Percentiles rank a stretch among this genome's conserved stretches.
phyloP scores from a whole-genome alignment of 1,140 invertebrate genomes.

The Apolygus lucorum region DNA sequence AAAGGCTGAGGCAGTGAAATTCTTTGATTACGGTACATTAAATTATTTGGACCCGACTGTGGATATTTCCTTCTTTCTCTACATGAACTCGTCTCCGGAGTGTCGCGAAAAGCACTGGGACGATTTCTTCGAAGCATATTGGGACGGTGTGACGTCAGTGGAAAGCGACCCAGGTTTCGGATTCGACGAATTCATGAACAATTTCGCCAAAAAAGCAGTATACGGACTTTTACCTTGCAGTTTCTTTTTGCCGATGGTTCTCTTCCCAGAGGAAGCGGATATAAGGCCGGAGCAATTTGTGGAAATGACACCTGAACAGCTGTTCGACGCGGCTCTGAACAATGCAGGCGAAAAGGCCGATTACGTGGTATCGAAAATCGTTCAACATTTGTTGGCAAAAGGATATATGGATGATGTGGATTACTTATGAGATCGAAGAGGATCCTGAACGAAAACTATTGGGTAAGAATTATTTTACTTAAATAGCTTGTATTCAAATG shows the following conservation, averaged over 20 bases:
- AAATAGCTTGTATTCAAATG: too few species aligned
- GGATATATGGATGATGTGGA: too few species aligned
- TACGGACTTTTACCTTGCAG: not conserved
- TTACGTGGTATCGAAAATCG: too few species aligned
- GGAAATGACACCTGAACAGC: not conserved
- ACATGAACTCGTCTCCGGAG: not conserved
- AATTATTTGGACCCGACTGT: not conserved
- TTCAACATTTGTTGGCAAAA: too few species aligned
- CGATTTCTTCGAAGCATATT: not conserved
- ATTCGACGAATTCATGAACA: not conserved
- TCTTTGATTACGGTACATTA: not conserved
- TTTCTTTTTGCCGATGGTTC: not conserved
- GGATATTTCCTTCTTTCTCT: constrained; percentile 1
- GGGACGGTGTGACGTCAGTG: constrained; percentile 5
- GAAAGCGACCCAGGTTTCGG: not conserved
- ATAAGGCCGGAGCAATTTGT: not conserved
- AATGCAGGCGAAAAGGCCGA: too few species aligned
- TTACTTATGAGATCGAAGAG: too few species aligned
- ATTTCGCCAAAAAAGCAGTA: constrained; percentile 11
- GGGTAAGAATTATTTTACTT: too few species aligned
- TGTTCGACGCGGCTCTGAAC: not conserved
- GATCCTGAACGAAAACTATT: too few species aligned
- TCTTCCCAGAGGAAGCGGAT: not conserved
- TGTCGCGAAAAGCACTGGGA: constrained; percentile 30
- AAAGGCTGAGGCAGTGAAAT: constrained; percentile 9